These are phyloP conservation scores for Petrosia ficiformis DNA, from an alignment of 37 sponge, comb jelly and placozoan genomes.

Conservation along the genomic window DNA sequence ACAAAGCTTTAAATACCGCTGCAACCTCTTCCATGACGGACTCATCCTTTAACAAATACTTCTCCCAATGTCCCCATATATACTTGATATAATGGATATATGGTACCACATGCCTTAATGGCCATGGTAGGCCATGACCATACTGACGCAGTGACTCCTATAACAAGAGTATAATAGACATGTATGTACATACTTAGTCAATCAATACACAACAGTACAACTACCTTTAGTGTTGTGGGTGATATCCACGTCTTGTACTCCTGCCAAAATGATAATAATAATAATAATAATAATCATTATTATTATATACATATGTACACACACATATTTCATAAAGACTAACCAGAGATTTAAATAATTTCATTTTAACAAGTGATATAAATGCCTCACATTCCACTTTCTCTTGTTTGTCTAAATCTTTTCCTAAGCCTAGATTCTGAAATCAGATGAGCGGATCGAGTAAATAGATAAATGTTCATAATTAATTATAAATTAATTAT, in stretches of 20 bases:
- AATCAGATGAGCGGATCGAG: not conserved
- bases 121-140: constrained; percentile 26
- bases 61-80: constrained; percentile 21
- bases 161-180: not conserved
- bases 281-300: not conserved
- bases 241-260: constrained; percentile 5
- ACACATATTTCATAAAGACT: not conserved
- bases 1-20: constrained; percentile 16
- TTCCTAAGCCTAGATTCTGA: constrained; percentile 13
- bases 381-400: constrained; percentile 28
- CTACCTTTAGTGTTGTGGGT: not conserved
- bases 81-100: not conserved
- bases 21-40: constrained; percentile 13
- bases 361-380: constrained; percentile 27
- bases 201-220: no score
- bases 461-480: not conserved
- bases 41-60: not conserved
- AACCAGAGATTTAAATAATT: constrained; percentile 19
- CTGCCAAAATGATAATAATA: not conserved
- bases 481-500: not conserved
- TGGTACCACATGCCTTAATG: constrained; percentile 21
- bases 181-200: not conserved
- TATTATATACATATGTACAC: not conserved
- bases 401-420: constrained; percentile 4
- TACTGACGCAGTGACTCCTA: not conserved